phyloP scores from a whole-genome alignment of 2,113 vertebrate species.

The Quiscalus mexicanus region DNA sequence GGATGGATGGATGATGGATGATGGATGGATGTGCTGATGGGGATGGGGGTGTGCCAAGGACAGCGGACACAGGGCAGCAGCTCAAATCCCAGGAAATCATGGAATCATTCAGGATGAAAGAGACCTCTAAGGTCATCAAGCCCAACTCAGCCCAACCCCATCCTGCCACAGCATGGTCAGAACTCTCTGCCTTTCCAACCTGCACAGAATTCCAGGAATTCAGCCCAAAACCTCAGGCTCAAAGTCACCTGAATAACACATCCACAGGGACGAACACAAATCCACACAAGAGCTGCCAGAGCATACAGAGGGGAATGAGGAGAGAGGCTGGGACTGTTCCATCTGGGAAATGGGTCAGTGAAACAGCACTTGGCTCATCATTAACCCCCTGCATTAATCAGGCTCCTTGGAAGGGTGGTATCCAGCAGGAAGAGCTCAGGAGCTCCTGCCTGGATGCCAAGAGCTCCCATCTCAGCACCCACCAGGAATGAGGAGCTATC shows the following conservation, averaged over 20 bases:
- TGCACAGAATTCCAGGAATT: neutral
- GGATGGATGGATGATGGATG: too few relatives aligned
- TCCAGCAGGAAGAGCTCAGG: neutral
- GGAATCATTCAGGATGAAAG: neutral
- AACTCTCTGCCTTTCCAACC: neutral
- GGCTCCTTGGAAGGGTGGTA: neutral
- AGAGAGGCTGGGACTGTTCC: neutral
- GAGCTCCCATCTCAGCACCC: neutral
- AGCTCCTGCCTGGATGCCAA: neutral
- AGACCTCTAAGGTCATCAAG: rapidly evolving
- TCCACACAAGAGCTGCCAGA: neutral
- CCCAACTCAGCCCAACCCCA: neutral
- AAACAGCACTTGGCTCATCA: neutral
- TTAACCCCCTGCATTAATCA: neutral
- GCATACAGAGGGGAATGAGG: neutral
- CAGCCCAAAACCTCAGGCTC: neutral
- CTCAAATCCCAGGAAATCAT: neutral
- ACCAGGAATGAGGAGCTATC: rapidly evolving
- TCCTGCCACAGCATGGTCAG: neutral
- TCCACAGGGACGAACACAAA: neutral
- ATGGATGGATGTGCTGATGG: neutral
- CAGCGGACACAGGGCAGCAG: neutral
- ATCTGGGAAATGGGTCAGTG: neutral
- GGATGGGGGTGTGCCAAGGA: neutral
- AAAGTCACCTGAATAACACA: neutral